Evolutionary conservation across 2,888 invertebrate genomes (phyloP), one percentile per base, ranked within the genome.

Genomic region (Drosophila recens): DNA sequence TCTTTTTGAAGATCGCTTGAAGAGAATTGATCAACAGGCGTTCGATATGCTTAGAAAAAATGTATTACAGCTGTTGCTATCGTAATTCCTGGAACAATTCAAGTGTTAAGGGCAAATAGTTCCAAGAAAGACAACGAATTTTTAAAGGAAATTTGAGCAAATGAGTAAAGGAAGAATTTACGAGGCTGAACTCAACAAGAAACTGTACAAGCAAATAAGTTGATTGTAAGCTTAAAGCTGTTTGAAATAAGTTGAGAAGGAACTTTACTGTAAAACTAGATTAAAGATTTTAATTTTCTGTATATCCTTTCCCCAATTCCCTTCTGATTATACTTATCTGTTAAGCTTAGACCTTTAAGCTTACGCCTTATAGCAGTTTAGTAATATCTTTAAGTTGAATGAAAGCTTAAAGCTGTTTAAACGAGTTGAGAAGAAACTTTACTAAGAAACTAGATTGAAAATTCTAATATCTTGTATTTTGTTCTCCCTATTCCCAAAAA

Each of bases 41-140:
- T 58, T 74, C 59, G 48, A 66, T 62, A 51, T 51, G 67, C 20
- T 27, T 54, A 23, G 30, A 42, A 20, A 51, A 33, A 51, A 46
- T 61, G 42, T 43, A 27, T 54, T 33, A 38, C 63, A 68, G 78
- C 64, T 72, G 79, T 66, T 49, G 58, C 23, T 20, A 10, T n/a
- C 13, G 17, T 58, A 43, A 23, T 78, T 78, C 79, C 48, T 43
- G 43, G 75, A 79, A 74, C 13, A 27, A n/a, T 23, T 78, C 74
- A 70, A 76, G 62, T 67, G 40, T 8, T 30, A 36, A 20, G 48
- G 45, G 38, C 40, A 38, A 17, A 20, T 33, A 48, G 34, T 75
- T 75, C 59, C 57, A 38, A 13, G 33, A 53, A 75, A 74, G 40
- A 1, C 3, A 27, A n/a, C n/a, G 9, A n/a, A 34, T 10, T 17